These are phyloP conservation scores for Prionailurus bengalensis DNA, from an alignment of 2,113 vertebrate genomes.

Conservation along the genomic window DNA sequence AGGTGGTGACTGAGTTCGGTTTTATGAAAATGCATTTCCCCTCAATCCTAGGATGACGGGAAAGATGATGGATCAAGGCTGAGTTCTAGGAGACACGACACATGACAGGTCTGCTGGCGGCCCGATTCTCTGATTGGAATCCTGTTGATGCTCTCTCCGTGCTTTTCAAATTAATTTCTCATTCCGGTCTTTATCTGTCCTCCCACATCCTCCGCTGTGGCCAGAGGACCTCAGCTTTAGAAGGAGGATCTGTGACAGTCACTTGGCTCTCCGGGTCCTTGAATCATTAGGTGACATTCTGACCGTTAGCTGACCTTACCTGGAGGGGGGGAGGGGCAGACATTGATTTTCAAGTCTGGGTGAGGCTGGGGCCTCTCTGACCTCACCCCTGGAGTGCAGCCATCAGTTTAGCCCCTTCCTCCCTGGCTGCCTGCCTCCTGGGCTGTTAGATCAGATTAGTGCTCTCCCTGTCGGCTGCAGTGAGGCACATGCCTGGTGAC, in stretches of 20 bases:
- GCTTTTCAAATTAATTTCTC: conserved; percentile 15
- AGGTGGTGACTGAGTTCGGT: conserved; percentile 9
- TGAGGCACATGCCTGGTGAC: rapidly evolving
- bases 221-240: not conserved
- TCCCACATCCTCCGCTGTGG: not conserved
- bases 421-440: too few relatives aligned
- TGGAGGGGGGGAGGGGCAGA: not conserved
- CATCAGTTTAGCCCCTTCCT: not conserved
- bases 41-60: not conserved
- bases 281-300: not conserved
- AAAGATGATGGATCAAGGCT: not conserved
- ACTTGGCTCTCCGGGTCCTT: not conserved
- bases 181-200: not conserved
- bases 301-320: not conserved
- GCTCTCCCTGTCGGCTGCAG: not conserved
- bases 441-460: too few relatives aligned
- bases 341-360: not conserved
- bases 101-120: not conserved
- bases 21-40: conserved; percentile 36
- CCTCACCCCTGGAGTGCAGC: not conserved
- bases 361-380: not conserved
- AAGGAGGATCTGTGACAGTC: not conserved
- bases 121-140: not conserved
- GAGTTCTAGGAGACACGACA: not conserved
- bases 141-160: not conserved